Base-by-base conservation (phyloP, 2,113 vertebrate species). In the Dromaius novaehollandiae region DNA sequence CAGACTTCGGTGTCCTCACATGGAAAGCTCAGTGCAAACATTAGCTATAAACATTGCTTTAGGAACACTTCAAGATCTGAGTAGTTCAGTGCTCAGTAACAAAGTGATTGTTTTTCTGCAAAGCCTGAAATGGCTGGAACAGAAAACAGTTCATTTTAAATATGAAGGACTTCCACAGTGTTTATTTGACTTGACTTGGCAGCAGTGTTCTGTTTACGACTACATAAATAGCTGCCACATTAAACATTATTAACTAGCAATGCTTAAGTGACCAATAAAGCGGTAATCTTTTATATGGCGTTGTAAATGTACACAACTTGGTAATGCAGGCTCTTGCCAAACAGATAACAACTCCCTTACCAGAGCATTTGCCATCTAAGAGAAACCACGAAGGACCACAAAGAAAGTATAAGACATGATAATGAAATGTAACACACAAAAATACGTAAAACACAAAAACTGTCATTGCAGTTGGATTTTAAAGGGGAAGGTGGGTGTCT, bases 191-290 rank as follows among this genome's bases (percentile, higher is more conserved):
- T 93, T 73, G 70, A 40, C 94, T 95, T 74, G 82, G 87, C 82
- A 91, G n/a, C 50, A 42, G 55, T 5, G 55, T 38, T 91, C 89
- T 94, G 64, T 91, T 95, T 94, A 93, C 0, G 24, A 58, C 85
- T 85, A 84, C 71, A 20, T 89, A 89, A 97, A 93, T 88, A 95
- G 85, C 70, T 82, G 87, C 89, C 79, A 53, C 89, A 80, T 88
- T 94, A 95, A 94, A 91, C 88, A 82, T 86, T 88, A 86, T 92
- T 94, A 93, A 92, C 75, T 79, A 74, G 70, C 71, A 88, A 91
- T 89, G 79, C 94, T 91, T 95, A 69, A 95, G 91, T 82, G 91
- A 77, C 94, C 93, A 95, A 93, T 96, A 97, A 97, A 97, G 50
- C 34, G 14, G 65, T 96, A 89, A 93, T 97, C 94, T 95, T 95